These are phyloP conservation scores for Orchestes rusci DNA, from an alignment of 2,888 invertebrate species.

Conservation along the genomic window DNA sequence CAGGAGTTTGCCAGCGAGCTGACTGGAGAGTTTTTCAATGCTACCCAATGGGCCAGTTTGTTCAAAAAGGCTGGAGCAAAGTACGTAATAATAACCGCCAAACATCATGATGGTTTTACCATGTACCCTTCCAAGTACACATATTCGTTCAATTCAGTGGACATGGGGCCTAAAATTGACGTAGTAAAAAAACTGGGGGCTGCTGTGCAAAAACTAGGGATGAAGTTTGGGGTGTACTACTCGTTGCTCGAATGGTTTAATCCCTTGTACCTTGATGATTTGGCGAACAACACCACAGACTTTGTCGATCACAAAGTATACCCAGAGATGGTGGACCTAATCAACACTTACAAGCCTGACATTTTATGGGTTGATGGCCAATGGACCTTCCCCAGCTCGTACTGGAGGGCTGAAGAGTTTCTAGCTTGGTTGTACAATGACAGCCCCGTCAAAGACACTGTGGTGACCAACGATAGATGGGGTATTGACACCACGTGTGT, in stretches of 20 bases:
- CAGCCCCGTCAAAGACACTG: conserved; percentile 77
- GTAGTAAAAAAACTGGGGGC: conserved; percentile 52
- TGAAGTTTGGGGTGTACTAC: conserved; percentile 78
- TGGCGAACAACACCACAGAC: conserved; percentile 39
- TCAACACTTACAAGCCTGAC: conserved; percentile 61
- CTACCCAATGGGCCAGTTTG: conserved; percentile 75
- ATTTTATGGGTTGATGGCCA: conserved; percentile 95
- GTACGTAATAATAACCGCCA: conserved; percentile 78
- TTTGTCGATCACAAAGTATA: conserved; percentile 62
- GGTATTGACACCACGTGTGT: conserved; percentile 68
- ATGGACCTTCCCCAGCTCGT: conserved; percentile 76
- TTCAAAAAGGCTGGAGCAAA: conserved; percentile 81
- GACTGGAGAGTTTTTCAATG: conserved; percentile 83
- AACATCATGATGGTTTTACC: conserved; percentile 81
- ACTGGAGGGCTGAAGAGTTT: conserved; percentile 79
- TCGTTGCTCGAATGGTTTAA: conserved; percentile 84
- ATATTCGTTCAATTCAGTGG: conserved; percentile 72
- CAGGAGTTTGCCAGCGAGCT: conserved; percentile 87
- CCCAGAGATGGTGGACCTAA: conserved; percentile 73
- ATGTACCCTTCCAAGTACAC: conserved; percentile 72
- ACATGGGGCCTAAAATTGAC: conserved; percentile 31
- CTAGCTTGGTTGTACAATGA: conserved; percentile 87
- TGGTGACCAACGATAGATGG: conserved; percentile 93
- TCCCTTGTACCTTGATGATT: conserved; percentile 70
- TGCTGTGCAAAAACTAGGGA: conserved; percentile 53